A percentile compares a stretch with the other conserved stretches of the same genome.
Conservation (phyloP, 2,797 vertebrate species). For the Artibeus jamaicensis region DNA sequence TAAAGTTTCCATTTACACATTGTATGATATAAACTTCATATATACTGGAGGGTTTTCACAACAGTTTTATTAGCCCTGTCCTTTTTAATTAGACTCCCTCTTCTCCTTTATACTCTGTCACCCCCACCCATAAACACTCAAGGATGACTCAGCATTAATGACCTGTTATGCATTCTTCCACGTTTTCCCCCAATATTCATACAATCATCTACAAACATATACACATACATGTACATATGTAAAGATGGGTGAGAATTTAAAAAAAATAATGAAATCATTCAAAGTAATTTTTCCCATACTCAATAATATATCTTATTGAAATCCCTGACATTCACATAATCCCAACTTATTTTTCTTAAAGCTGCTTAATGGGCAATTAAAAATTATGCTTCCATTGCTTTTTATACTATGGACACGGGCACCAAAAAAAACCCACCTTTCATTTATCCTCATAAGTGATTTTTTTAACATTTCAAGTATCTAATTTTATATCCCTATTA, state of each 20-base stretch:
- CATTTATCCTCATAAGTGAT: neutral
- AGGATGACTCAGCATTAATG: neutral
- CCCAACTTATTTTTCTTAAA: conserved; percentile 15
- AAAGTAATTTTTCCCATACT: neutral
- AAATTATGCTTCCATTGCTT: conserved; percentile 6
- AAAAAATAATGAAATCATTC: conserved; percentile 12
- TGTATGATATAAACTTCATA: neutral
- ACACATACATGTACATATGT: neutral
- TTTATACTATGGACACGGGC: neutral
- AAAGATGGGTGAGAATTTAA: neutral
- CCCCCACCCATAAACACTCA: neutral
- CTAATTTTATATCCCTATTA: neutral
- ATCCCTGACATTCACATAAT: neutral
- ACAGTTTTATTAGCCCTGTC: neutral
- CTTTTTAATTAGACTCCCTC: neutral
- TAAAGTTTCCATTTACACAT: neutral
- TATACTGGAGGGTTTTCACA: neutral
- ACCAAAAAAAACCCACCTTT: neutral
- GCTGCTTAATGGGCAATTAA: neutral
- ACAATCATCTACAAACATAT: neutral
- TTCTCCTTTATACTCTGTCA: neutral
- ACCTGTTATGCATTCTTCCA: neutral
- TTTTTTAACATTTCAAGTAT: neutral
- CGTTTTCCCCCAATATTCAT: neutral
- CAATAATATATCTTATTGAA: neutral